These are phyloP conservation scores for Molossus molossus DNA, from an alignment of 2,797 vertebrate species.

Conservation along the genomic window DNA sequence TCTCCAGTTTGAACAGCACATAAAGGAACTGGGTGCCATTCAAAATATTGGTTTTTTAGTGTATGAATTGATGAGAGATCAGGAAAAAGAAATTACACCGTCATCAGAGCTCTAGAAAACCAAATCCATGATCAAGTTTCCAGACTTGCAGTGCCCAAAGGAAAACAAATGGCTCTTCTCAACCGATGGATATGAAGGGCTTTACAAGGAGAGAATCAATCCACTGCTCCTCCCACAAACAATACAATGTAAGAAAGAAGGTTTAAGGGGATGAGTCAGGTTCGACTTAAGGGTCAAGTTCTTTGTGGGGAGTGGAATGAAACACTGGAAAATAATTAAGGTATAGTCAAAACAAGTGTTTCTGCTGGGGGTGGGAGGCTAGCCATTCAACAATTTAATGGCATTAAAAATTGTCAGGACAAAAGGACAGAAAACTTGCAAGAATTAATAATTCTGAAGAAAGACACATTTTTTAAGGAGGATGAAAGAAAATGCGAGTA, in stretches of 20 bases:
- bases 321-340: neutral
- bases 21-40: neutral
- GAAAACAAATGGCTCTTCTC: neutral
- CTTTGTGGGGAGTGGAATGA: neutral
- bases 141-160: neutral
- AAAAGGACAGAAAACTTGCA: neutral
- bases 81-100: neutral
- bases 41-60: constrained; percentile 27
- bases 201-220: neutral
- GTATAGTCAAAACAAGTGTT: neutral
- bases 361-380: neutral
- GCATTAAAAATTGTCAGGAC: neutral
- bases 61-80: neutral
- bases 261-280: neutral
- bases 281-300: neutral
- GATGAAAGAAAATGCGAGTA: neutral
- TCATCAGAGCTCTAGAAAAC: constrained; percentile 32
- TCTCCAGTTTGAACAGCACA: neutral
- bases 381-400: neutral
- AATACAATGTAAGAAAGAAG: neutral
- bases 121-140: constrained; percentile 45
- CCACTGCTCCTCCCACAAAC: neutral
- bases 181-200: neutral
- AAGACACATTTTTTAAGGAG: constrained; percentile 21
- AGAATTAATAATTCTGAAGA: neutral